A percentile compares a stretch with the other conserved stretches of the same genome.
These are phyloP conservation scores for Marmota monax DNA, from an alignment of 2,113 vertebrate species.

Conservation along the genomic window DNA sequence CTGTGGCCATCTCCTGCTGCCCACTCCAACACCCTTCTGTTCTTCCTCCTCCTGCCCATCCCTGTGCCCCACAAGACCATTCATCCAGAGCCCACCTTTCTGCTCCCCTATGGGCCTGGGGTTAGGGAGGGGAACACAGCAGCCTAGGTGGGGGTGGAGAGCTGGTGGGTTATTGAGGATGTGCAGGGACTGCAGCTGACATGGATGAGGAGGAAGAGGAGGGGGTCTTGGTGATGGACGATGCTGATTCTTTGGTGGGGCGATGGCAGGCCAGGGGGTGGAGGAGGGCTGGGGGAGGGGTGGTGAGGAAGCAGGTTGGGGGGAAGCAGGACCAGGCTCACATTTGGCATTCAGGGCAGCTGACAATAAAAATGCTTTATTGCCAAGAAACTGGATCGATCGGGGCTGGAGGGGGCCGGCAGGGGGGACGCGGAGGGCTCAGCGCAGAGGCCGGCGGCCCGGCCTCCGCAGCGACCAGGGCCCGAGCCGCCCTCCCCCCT, in stretches of 20 bases:
- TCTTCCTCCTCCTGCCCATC: not conserved
- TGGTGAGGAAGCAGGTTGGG: slow-evolving; percentile 68
- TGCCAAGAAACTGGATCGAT: slow-evolving; percentile 88
- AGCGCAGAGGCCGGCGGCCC: slow-evolving; percentile 77
- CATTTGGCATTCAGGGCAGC: slow-evolving; percentile 88
- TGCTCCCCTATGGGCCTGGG: slow-evolving; percentile 23
- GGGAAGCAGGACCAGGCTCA: slow-evolving; percentile 83
- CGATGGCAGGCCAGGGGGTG: slow-evolving; percentile 60
- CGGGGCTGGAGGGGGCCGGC: slow-evolving; percentile 85
- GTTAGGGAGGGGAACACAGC: not conserved
- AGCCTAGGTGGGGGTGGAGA: not conserved
- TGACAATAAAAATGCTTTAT: slow-evolving; percentile 89
- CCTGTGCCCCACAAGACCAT: not conserved
- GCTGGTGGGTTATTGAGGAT: slow-evolving; percentile 59
- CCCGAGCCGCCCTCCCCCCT: slow-evolving; percentile 78
- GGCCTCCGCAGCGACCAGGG: slow-evolving; percentile 82
- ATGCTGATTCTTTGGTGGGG: slow-evolving; percentile 72
- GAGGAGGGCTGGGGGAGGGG: slow-evolving; percentile 78
- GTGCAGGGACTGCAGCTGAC: slow-evolving; percentile 52
- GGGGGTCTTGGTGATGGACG: slow-evolving; percentile 75
- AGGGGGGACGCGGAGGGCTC: slow-evolving; percentile 85
- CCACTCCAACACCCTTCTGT: not conserved
- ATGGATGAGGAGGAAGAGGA: slow-evolving; percentile 76
- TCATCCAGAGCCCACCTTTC: slow-evolving; percentile 15
- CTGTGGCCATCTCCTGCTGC: slow-evolving; percentile 47